A percentile compares a stretch with the other conserved stretches of the same genome.
phyloP scores from a whole-genome alignment of 1,140 invertebrate species.

The Leptestheria dahalacensis region DNA sequence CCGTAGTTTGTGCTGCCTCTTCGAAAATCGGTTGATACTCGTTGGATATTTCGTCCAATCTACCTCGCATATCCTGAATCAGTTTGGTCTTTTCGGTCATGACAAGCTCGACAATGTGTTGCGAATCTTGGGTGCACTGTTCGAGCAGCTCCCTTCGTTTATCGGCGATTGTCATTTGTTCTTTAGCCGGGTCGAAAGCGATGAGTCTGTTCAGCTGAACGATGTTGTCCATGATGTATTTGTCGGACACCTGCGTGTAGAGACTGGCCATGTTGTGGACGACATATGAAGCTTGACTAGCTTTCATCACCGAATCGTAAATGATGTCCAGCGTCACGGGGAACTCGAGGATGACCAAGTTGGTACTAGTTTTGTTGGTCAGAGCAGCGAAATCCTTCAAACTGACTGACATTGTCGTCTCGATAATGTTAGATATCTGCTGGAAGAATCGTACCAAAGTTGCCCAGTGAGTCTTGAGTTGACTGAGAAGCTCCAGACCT shows the following conservation, averaged over 20 bases:
- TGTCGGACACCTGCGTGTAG: conserved; percentile 6
- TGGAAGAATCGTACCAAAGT: conserved; percentile 8
- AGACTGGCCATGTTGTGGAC: conserved; percentile 9
- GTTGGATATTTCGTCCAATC: not conserved
- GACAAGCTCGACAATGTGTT: conserved; percentile 6
- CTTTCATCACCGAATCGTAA: conserved; percentile 10
- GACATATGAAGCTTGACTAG: conserved; percentile 7
- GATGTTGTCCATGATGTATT: conserved; percentile 11
- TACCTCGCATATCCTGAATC: not conserved
- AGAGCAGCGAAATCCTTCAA: conserved; percentile 6
- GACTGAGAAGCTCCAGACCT: not conserved
- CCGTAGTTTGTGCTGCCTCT: not conserved
- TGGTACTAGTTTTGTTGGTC: conserved; percentile 2
- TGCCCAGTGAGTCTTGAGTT: conserved; percentile 8
- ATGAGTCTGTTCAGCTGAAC: conserved; percentile 4
- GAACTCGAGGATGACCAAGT: not conserved
- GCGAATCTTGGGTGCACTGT: not conserved
- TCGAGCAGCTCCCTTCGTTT: not conserved
- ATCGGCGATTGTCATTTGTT: not conserved
- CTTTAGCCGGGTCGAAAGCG: not conserved
- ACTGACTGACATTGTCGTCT: not conserved
- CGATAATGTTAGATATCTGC: conserved; percentile 3
- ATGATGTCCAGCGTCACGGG: conserved; percentile 2
- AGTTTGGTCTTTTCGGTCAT: not conserved
- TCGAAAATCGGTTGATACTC: not conserved